These are phyloP conservation scores for Cephus nigrinus DNA, from an alignment of 2,888 invertebrate species.

Conservation along the genomic window DNA sequence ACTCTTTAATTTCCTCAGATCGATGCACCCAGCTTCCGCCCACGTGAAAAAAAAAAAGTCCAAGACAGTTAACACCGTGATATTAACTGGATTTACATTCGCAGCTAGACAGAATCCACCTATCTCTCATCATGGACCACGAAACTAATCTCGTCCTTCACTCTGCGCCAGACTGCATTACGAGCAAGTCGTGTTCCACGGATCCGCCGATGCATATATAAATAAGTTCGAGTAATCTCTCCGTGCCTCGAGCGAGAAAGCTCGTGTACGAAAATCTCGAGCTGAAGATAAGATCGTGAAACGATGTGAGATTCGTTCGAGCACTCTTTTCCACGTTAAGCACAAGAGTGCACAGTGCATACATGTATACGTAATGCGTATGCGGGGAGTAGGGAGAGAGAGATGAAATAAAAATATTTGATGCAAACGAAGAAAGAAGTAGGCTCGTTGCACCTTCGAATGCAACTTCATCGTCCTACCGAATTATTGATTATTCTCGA, in stretches of 20 bases:
- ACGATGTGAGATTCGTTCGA: background rate
- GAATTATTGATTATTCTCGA: too few species aligned
- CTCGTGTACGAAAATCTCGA: background rate
- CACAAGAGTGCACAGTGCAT: background rate
- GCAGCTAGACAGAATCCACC: background rate
- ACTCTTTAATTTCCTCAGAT: background rate
- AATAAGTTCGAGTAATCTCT: background rate
- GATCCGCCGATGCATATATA: background rate
- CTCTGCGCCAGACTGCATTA: background rate
- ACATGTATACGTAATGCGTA: background rate
- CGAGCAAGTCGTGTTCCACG: background rate
- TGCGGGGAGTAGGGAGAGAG: background rate
- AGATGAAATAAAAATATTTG: too few species aligned
- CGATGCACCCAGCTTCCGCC: background rate
- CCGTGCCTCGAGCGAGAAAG: background rate
- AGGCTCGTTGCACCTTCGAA: too few species aligned
- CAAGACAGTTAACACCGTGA: background rate
- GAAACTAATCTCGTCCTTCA: background rate
- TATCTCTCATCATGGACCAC: background rate
- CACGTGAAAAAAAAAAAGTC: background rate
- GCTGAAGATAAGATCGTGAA: background rate
- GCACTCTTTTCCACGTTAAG: background rate
- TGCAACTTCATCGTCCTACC: too few species aligned
- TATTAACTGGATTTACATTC: background rate
- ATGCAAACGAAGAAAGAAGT: too few species aligned